Evolutionary conservation across 2,888 invertebrate species (phyloP).

Genomic region (Mactromeris polynyma): DNA sequence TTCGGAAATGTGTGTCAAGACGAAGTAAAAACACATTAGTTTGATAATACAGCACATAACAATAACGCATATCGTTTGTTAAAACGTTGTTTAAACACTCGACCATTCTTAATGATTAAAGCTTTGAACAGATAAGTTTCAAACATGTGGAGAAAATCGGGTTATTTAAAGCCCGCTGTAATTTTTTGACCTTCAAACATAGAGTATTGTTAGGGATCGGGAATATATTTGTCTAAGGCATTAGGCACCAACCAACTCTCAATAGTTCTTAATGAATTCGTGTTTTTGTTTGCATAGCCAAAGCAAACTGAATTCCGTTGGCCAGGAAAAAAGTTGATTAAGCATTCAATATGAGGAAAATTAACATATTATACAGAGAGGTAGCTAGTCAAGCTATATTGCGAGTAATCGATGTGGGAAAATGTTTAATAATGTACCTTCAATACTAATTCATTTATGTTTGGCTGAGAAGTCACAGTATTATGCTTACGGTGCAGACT

Average conservation of each 20-base stretch:
- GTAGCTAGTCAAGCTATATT: too few species aligned
- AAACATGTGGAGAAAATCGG: not conserved
- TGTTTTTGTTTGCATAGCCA: slow-evolving; percentile 38
- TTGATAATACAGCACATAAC: not conserved
- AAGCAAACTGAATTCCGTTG: slow-evolving; percentile 19
- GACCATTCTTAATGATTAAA: not conserved
- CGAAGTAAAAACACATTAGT: not conserved
- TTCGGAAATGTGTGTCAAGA: not conserved
- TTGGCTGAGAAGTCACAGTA: too few species aligned
- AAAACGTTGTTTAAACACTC: not conserved
- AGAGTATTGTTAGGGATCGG: slow-evolving; percentile 29
- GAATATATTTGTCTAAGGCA: slow-evolving; percentile 30
- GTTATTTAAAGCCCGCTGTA: not conserved
- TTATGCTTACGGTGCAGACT: too few species aligned
- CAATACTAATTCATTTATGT: too few species aligned
- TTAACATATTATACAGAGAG: not conserved
- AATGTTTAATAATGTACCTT: too few species aligned
- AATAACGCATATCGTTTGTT: not conserved
- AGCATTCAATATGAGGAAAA: not conserved
- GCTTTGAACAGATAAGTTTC: not conserved
- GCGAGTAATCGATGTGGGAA: too few species aligned
- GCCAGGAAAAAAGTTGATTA: not conserved
- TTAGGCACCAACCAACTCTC: slow-evolving; percentile 23
- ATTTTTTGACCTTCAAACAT: not conserved
- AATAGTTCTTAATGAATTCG: slow-evolving; percentile 2